These are phyloP conservation scores for Drosophila mimetica DNA, from an alignment of 2,888 invertebrate species.

Conservation along the genomic window DNA sequence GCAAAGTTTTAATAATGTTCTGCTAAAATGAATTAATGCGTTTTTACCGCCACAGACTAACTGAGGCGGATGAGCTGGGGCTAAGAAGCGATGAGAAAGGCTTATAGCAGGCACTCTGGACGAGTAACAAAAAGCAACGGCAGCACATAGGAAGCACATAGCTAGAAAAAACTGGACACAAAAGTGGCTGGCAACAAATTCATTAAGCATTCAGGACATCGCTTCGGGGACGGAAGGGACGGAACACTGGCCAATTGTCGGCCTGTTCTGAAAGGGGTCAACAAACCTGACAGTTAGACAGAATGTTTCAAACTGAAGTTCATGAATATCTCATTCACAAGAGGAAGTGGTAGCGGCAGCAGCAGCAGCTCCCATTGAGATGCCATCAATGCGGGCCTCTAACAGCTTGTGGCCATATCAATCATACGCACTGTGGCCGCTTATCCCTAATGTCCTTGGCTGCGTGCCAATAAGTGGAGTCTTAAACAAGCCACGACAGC, in stretches of 20 bases:
- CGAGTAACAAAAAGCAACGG: constrained; percentile 18
- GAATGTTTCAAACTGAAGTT: constrained; percentile 6
- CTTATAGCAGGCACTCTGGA: constrained; percentile 30
- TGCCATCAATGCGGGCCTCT: neutral
- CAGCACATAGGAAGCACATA: constrained; percentile 45
- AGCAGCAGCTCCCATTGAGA: neutral
- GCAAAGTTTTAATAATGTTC: constrained; percentile 75
- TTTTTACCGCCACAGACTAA: constrained; percentile 51
- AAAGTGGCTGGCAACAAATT: constrained; percentile 68
- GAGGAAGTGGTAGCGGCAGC: neutral
- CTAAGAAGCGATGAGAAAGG: constrained; percentile 32
- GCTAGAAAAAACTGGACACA: constrained; percentile 43
- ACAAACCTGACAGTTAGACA: constrained; percentile 56
- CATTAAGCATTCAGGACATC: constrained; percentile 70
- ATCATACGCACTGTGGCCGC: constrained; percentile 51
- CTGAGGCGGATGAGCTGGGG: constrained; percentile 21
- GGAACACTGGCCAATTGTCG: constrained; percentile 55
- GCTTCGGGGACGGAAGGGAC: constrained; percentile 47
- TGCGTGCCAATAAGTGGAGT: neutral
- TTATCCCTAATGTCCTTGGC: neutral
- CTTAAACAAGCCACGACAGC: constrained; percentile 15
- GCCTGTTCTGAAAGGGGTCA: constrained; percentile 56
- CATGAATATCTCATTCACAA: constrained; percentile 14
- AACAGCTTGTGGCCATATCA: constrained; percentile 33
- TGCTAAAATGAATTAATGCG: constrained; percentile 73